These are phyloP conservation scores for Pseudomyrmex concolor DNA, from an alignment of 1,140 invertebrate species.

Conservation along the genomic window DNA sequence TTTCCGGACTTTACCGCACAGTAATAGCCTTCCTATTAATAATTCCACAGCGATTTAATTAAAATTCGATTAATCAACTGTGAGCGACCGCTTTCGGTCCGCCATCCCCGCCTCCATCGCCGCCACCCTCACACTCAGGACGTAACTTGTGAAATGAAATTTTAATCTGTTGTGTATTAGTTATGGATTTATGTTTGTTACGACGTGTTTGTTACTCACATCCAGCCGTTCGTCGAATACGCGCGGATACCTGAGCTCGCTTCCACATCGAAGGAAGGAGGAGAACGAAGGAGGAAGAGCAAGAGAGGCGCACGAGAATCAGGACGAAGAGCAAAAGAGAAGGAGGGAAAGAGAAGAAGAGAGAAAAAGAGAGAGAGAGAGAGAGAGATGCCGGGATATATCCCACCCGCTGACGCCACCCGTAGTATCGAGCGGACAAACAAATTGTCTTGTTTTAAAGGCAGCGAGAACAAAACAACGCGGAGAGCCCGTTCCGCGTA, in stretches of 20 bases:
- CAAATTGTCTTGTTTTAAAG: conserved; percentile 77
- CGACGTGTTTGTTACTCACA: conserved; percentile 49
- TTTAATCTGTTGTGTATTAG: conserved; percentile 79
- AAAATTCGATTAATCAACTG: conserved; percentile 81
- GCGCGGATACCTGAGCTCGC: conserved; percentile 42
- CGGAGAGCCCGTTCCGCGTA: conserved; percentile 40
- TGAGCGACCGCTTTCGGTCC: conserved; percentile 44
- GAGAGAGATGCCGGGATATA: conserved; percentile 34
- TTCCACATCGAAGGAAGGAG: conserved; percentile 27
- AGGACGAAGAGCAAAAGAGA: neutral
- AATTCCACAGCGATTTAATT: conserved; percentile 79
- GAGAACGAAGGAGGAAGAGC: neutral
- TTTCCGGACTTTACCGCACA: conserved; percentile 57
- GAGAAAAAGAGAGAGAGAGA: neutral
- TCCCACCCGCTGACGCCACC: conserved; percentile 73
- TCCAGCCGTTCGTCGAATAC: conserved; percentile 50
- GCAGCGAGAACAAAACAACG: conserved; percentile 57
- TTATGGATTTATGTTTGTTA: conserved; percentile 78
- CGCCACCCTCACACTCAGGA: neutral
- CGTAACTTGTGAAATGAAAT: conserved; percentile 79
- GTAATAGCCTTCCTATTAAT: conserved; percentile 80
- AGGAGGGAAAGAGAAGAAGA: neutral
- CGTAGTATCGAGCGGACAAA: conserved; percentile 68
- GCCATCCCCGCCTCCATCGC: conserved; percentile 1
- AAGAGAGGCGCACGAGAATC: neutral